Evolutionary conservation across 2,888 invertebrate genomes (phyloP), one percentile per base, ranked within the genome.

Genomic region (Hesperia comma): DNA sequence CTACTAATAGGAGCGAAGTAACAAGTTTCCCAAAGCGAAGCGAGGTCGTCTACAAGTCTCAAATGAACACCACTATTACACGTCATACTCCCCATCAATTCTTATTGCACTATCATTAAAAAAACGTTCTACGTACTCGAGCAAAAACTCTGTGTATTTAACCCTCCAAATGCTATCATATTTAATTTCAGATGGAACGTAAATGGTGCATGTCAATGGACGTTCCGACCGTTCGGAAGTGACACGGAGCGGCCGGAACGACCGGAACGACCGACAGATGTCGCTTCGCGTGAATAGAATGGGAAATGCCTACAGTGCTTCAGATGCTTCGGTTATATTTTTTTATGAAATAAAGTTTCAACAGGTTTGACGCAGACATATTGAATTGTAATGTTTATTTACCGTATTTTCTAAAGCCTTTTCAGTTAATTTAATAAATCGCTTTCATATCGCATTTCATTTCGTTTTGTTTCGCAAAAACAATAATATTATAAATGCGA

Each of bases 151-250:
- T 15, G 10, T 2, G n/a, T 17, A 49, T 49, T 49, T 49, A 49
- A 49, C 49, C 19, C 19, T 49, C 6, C 19, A 33, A 32, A 55
- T 21, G 40, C 56, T 40, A 19, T 33, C 14, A 10, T 10, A 40
- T 56, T 53, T 32, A n/a, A 32, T 53, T 53, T 49, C 19, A 51
- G 32, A 40, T 1, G 37, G 37, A 15, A 15, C 10, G 1, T 56
- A 56, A 56, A 56, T 56, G 56, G 40, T 19, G 6, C 56, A 56
- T 21, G 56, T 56, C 56, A 40, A 40, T 56, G 17, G 14, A 37
- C 33, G 56, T 40, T 40, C 15, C 3, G 15, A 14, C 7, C n/a
- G 53, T 14, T 40, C 40, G 37, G 56, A 56, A 56, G 14, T 19
- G 56, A 19, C 37, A 40, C 6, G 53, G 8, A n/a, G 26, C n/a